Evolutionary conservation across 2,113 vertebrate species (phyloP).

Genomic region (Numida meleagris): DNA sequence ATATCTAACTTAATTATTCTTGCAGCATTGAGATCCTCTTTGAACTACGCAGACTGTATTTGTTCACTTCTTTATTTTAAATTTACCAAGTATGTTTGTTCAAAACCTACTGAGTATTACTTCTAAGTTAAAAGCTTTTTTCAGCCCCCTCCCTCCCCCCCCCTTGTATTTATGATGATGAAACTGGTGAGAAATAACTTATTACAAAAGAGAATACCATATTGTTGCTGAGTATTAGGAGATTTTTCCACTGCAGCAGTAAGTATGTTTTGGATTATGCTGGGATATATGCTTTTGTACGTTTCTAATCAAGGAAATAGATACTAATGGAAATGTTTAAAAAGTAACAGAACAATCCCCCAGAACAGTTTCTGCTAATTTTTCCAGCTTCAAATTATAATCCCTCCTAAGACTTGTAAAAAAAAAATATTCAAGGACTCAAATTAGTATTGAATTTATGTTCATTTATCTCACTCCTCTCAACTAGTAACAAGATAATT

Average conservation of each 20-base stretch:
- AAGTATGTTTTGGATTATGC: background rate
- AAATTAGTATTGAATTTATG: background rate
- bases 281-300: background rate
- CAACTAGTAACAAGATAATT: background rate
- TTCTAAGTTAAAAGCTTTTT: no score
- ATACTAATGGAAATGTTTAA: background rate
- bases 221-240: background rate
- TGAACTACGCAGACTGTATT: background rate
- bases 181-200: no score
- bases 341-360: background rate
- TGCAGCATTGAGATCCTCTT: background rate
- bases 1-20: background rate
- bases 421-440: background rate
- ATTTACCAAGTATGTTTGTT: background rate
- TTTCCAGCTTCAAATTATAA: background rate
- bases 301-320: background rate
- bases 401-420: background rate
- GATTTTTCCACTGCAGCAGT: background rate
- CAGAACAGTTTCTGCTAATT: background rate
- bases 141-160: background rate
- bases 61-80: background rate
- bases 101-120: background rate
- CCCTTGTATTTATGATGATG: background rate
- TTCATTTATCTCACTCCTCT: background rate
- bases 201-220: fast-evolving